Conservation (phyloP, 2,113 vertebrate genomes). For the Fregetta grallaria region DNA sequence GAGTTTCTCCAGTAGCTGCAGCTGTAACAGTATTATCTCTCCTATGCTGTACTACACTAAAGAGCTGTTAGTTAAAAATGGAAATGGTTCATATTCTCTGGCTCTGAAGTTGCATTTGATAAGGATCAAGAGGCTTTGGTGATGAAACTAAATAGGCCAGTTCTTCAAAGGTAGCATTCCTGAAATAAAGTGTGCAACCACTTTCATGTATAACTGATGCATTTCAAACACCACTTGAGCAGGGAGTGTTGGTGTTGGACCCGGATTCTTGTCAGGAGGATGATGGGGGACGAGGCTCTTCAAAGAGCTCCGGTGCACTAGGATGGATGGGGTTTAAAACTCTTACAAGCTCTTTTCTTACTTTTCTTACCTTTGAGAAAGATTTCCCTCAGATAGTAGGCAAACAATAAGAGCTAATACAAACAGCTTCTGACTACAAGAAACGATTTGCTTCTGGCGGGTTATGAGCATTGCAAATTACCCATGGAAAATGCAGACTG, state of each 20-base stretch:
- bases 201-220: not conserved
- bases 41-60: not conserved
- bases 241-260: not conserved
- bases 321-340: not conserved
- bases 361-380: not conserved
- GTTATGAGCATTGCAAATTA: not conserved
- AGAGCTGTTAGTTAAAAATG: not conserved
- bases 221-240: not conserved
- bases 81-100: not conserved
- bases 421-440: not conserved
- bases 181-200: not conserved
- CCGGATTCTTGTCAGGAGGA: not conserved
- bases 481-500: slow-evolving; percentile 1
- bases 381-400: not conserved
- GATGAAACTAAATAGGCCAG: not conserved
- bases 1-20: not conserved
- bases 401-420: not conserved
- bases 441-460: not conserved
- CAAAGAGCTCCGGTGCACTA: not conserved
- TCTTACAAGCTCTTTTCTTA: not conserved
- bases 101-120: not conserved
- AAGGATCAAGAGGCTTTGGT: not conserved
- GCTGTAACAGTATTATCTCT: not conserved
- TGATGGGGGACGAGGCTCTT: fast-evolving
- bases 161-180: not conserved